phyloP scores from a whole-genome alignment of 2,797 vertebrate species.

The Rhyacichthys aspro region DNA sequence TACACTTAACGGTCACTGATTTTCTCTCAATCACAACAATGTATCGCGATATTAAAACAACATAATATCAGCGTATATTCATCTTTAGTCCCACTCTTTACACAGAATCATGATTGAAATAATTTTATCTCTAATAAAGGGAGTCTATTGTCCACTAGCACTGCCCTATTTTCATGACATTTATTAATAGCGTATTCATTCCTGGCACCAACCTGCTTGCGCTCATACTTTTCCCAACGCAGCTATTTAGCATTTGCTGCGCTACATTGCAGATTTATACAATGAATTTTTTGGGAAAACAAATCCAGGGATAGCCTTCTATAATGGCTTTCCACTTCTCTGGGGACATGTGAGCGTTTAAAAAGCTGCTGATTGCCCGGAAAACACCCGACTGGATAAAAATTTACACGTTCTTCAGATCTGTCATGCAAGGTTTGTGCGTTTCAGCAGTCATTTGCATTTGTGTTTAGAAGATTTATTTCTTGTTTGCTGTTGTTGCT shows the following conservation, averaged over 20 bases:
- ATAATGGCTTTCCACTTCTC: constrained; percentile 69
- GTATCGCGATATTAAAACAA: too few species aligned
- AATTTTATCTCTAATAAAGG: background rate
- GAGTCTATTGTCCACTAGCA: background rate
- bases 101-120: constrained; percentile 3
- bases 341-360: constrained; percentile 55
- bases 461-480: constrained; percentile 61
- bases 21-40: too few species aligned
- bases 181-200: constrained; percentile 19
- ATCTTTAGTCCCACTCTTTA: too few species aligned
- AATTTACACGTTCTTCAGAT: constrained; percentile 57
- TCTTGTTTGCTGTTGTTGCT: constrained; percentile 70
- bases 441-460: constrained; percentile 72
- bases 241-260: constrained; percentile 40
- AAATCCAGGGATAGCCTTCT: constrained; percentile 36
- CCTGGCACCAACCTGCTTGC: constrained; percentile 17
- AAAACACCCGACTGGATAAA: constrained; percentile 62
- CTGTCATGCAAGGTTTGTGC: constrained; percentile 62
- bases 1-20: too few species aligned
- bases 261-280: constrained; percentile 56
- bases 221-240: constrained; percentile 9
- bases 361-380: constrained; percentile 74
- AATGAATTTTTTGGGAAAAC: constrained; percentile 52
- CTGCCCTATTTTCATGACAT: constrained; percentile 17
- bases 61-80: too few species aligned